Evolutionary conservation across 2,888 invertebrate genomes (phyloP), one percentile per base, ranked within the genome.

Genomic region (Chaitophorus viminalis): DNA sequence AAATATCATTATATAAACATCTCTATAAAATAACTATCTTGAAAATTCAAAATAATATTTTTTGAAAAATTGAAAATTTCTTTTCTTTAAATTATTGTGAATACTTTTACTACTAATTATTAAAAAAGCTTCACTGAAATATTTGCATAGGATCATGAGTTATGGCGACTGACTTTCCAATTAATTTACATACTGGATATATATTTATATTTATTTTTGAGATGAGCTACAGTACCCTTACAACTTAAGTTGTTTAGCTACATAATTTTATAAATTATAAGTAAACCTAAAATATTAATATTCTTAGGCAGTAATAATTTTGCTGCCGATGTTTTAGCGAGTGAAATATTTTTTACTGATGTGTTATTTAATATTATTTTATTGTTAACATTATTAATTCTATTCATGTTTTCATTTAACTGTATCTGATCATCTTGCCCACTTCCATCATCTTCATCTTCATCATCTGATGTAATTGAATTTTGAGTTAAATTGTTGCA

Each of bases 381-480:
- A 29, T 33, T 39, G 8, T 79, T 81, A 31, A 31, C 60, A 36
- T 39, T 33, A 29, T 87, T n/a, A n/a, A n/a, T 9, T 33, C 4
- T 36, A 31, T 75, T 87, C 33, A 36, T 81, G 29, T 79, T 81
- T 81, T 60, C 60, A 65, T 87, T 46, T 46, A 46, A 87, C 33
- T 74, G 25, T 4, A n/a, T 60, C 65, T 31, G 65, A 74, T 87
- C 29, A 31, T 86, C 81, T 81, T 60, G 25, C 8, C 87, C 87
- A n/a, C 87, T 87, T n/a, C 87, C 87, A 46, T 87, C 81, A 60
- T 87, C 87, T 81, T 25, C n/a, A 87, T 87, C 87, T 87, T 87
- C 87, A n/a, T 87, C 87, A 39, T 87, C 87, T 81, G 87, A 39
- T 46, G 31, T 4, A 81, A 39, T 81, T 87, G 87, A 31, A 65